Evolutionary conservation across 2,113 vertebrate species (phyloP), one percentile per base, ranked within the genome.

Genomic region (Alligator mississippiensis): DNA sequence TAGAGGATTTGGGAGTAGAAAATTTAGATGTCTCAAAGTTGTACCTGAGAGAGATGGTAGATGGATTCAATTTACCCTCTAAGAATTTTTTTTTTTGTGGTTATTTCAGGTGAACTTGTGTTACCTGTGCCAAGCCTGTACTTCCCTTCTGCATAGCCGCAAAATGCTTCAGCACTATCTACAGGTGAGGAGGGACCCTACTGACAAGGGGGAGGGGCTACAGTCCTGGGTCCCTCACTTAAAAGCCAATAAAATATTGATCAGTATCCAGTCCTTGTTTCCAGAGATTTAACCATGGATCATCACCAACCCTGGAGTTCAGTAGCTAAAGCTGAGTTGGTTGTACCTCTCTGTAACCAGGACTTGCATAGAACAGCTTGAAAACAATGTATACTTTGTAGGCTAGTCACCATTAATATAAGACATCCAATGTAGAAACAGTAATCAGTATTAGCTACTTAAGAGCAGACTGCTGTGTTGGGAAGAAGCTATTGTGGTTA

Each of bases 111-210:
- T 99, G 19, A 99, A 99, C 89, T 97, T 99, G 77, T 99, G 99
- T 91, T 99, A 99, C 95, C 94, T 99, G 95, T 99, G 99, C 84
- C 99, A 99, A 98, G 99, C 99, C 81, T 99, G 99, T 88, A 99
- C 99, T 2, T 99, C 99, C 79, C 98, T 99, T 75, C 98, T 99
- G 58, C 99, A 99, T 96, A 99, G 99, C 97, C 99, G 99, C 89
- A 99, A 99, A 97, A 99, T 99, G 99, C 98, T 99, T 27, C 99
- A 99, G 96, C 99, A 99, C 98, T 99, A 99, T 96, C 96, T 99
- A 59, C 99, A 99, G 99, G 99, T 99, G 90, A 97, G 94, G 63
- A 24, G 72, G 30, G 47, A 61, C 55, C 12, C 18, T 28, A 11
- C 60, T 63, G 55, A 0, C 72, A 19, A 12, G 22, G 28, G 9